A percentile compares a stretch with the other conserved stretches of the same genome.
Evolutionary conservation across 2,888 invertebrate genomes (phyloP).

Genomic region (Lycophotia porphyrea): DNA sequence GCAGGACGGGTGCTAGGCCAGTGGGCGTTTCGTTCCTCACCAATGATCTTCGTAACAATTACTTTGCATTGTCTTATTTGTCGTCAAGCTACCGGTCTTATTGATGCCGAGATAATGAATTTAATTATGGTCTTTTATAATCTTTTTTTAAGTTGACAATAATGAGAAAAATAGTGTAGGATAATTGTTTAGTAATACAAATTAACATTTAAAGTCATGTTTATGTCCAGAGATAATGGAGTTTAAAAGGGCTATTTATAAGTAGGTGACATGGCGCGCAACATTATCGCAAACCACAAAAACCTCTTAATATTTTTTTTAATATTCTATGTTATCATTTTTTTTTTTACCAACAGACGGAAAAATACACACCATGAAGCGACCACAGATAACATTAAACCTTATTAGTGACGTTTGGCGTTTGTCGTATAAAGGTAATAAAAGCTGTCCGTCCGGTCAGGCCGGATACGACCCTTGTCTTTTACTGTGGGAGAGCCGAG

Average conservation of each 20-base stretch:
- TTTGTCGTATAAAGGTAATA: slow-evolving; percentile 54
- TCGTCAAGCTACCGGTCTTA: slow-evolving; percentile 67
- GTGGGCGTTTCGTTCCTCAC: slow-evolving; percentile 81
- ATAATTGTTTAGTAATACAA: background rate
- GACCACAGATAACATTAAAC: slow-evolving; percentile 26
- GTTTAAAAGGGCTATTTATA: background rate
- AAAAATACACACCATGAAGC: background rate
- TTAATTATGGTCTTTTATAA: slow-evolving; percentile 59
- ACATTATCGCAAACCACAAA: background rate
- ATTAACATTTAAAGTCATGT: background rate
- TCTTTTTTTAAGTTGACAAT: background rate
- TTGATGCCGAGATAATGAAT: slow-evolving; percentile 51
- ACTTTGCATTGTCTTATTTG: slow-evolving; percentile 77
- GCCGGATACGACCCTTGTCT: slow-evolving; percentile 57
- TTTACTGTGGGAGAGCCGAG: slow-evolving; percentile 48
- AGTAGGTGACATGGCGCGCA: too few relatives aligned
- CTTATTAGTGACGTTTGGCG: slow-evolving; percentile 52
- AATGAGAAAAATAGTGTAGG: slow-evolving; percentile 8
- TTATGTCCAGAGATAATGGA: background rate
- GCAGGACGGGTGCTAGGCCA: slow-evolving; percentile 72
- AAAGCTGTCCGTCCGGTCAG: slow-evolving; percentile 51
- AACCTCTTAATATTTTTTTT: background rate
- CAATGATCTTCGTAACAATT: slow-evolving; percentile 75
- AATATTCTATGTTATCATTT: background rate
- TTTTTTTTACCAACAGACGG: background rate